Evolutionary conservation across 1,140 invertebrate genomes (phyloP).

Genomic region (Megalonaias nervosa): DNA sequence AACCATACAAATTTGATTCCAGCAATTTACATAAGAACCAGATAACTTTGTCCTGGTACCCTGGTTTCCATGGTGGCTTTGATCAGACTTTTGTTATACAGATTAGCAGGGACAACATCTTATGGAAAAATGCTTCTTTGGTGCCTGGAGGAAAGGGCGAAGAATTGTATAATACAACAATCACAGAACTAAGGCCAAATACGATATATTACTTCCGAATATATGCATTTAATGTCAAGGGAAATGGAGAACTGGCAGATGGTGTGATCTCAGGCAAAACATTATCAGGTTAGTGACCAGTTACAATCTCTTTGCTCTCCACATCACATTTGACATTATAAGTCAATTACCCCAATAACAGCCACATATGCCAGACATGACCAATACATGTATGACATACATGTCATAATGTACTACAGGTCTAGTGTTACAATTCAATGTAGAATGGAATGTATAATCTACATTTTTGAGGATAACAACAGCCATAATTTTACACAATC

Average conservation of each 20-base stretch:
- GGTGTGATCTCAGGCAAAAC: too few relatives aligned
- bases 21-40: background rate
- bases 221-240: conserved; percentile 8
- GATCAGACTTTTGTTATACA: conserved; percentile 14
- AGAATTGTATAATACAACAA: background rate
- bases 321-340: too few relatives aligned
- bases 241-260: background rate
- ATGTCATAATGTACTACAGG: too few relatives aligned
- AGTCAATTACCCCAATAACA: too few relatives aligned
- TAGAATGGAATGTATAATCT: too few relatives aligned
- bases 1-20: background rate
- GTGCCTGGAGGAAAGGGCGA: conserved; percentile 1
- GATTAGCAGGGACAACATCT: background rate
- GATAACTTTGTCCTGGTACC: background rate
- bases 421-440: too few relatives aligned
- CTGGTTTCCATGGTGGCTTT: conserved; percentile 11
- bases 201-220: conserved; percentile 9
- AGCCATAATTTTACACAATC: too few relatives aligned
- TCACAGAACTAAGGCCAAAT: background rate
- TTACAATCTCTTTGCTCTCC: too few relatives aligned
- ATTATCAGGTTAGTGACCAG: too few relatives aligned
- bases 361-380: too few relatives aligned
- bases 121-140: background rate
- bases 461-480: too few relatives aligned
- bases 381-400: too few relatives aligned